Evolutionary conservation across 2,113 vertebrate species (phyloP).

Genomic region (Rhegmatorhina hoffmannsi): DNA sequence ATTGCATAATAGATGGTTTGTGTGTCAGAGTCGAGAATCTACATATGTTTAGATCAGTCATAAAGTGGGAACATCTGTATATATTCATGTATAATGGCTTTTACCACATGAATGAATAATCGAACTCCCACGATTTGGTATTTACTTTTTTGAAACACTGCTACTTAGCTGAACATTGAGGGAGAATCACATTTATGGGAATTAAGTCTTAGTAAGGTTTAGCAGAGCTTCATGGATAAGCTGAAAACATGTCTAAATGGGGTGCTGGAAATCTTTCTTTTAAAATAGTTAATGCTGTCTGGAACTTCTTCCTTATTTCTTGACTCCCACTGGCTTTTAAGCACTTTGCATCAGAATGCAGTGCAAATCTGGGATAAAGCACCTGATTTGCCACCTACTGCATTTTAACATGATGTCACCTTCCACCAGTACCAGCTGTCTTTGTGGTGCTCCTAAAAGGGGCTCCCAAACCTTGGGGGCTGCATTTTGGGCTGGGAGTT

Average conservation of each 20-base stretch:
- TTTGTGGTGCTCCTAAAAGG: not conserved
- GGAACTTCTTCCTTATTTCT: slow-evolving; percentile 3
- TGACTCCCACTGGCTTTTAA: slow-evolving; percentile 39
- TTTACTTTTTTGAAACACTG: slow-evolving; percentile 44
- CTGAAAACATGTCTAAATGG: slow-evolving; percentile 44
- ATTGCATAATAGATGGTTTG: slow-evolving; percentile 42
- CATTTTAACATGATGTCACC: not conserved
- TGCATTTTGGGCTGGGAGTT: not conserved
- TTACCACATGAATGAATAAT: slow-evolving; percentile 54
- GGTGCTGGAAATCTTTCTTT: slow-evolving; percentile 1
- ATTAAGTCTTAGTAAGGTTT: slow-evolving; percentile 51
- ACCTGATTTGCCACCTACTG: not conserved
- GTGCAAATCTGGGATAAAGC: slow-evolving; percentile 10
- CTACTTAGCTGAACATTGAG: not conserved
- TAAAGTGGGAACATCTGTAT: slow-evolving; percentile 58
- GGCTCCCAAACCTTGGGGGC: not conserved
- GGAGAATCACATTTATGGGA: slow-evolving; percentile 39
- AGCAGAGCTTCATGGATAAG: not conserved
- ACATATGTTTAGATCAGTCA: slow-evolving; percentile 42
- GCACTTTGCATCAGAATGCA: slow-evolving; percentile 23
- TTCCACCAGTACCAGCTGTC: not conserved
- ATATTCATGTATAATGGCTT: slow-evolving; percentile 45
- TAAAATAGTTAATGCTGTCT: slow-evolving; percentile 28
- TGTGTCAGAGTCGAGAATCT: slow-evolving; percentile 44
- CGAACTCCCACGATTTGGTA: slow-evolving; percentile 19